phyloP scores from a whole-genome alignment of 1,140 invertebrate species.

The Cydia strobilella region DNA sequence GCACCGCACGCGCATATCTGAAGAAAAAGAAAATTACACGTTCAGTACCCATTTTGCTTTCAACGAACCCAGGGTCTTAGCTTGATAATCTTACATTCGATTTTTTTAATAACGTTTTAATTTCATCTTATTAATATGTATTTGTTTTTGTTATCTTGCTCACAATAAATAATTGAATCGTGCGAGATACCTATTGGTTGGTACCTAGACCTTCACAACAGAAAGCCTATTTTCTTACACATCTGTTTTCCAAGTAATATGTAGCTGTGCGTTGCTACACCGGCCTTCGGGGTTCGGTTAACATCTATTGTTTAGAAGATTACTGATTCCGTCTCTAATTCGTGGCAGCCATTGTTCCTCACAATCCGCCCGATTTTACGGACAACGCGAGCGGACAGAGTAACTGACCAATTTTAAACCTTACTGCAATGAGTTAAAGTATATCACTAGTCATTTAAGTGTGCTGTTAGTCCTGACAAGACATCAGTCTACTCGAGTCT shows the following conservation, averaged over 20 bases:
- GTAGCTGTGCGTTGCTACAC: slow-evolving; percentile 8
- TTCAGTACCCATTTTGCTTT: no score
- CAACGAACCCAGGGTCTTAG: no score
- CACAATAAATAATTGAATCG: no score
- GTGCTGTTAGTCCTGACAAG: neutral
- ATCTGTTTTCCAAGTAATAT: slow-evolving; percentile 17
- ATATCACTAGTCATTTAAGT: neutral
- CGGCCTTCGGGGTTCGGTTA: slow-evolving; percentile 28
- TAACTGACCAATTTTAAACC: neutral
- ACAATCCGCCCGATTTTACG: slow-evolving; percentile 22
- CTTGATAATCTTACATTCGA: no score
- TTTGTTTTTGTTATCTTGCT: no score
- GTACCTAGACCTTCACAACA: neutral
- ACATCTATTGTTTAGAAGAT: slow-evolving; percentile 30
- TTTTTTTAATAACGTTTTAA: no score
- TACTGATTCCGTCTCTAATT: slow-evolving; percentile 33
- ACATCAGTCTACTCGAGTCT: neutral
- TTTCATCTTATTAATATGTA: no score
- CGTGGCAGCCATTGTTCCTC: slow-evolving; percentile 12
- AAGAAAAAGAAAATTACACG: slow-evolving; percentile 31
- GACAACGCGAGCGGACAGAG: neutral
- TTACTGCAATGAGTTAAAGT: neutral
- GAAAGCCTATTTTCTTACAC: slow-evolving; percentile 10
- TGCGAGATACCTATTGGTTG: no score
- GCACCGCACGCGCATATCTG: slow-evolving; percentile 67